Base-by-base conservation (phyloP, 2,113 vertebrate species). In the Pimephales promelas region DNA sequence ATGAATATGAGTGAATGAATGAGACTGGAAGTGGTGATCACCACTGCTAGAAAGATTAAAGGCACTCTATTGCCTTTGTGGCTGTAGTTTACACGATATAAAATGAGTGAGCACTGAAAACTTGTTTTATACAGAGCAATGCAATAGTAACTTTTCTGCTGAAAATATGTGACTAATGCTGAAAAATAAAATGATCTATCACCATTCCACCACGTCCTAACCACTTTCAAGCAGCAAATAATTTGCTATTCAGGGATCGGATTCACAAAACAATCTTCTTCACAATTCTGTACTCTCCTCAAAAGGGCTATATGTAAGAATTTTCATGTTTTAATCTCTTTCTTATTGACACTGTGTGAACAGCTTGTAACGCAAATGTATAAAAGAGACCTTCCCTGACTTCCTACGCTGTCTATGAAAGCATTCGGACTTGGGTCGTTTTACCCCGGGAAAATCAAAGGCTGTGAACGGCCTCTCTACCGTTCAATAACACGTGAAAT, bases 51-150 rank as follows among this genome's bases (percentile, higher is more conserved):
- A 66, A 56, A 83, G 28, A 47, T 52, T 73, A 81, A 86, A 80
- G 76, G 85, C 82, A 86, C 85, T 80, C 75, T 66, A 14, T 80
- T 80, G 85, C 76, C 85, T 83, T 83, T 83, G 75, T 68, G 85
- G 81, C 77, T 36, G 26, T 83, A 34, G 85, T 57, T 79, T 72
- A 64, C 31, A 40, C 22, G 26, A 86, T 43, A 68, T 40, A 72
- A 72, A 57, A 64, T 8, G 72, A 56, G 54, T 47, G 28, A 56
- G 47, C 13, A 24, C 34, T 45, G n/a, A 79, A 79, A 62, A 40
- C 40, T 26, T 8, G 31, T 57, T 24, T 61, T 61, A 47, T 28
- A 47, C 16, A 2, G 40, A 62, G n/a, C n/a, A 28, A 45, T 28
- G n/a, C 13, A 45, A 43, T 24, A 61, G n/a, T 26, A 45, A 43